phyloP scores from a whole-genome alignment of 2,113 vertebrate genomes.

The Limanda limanda region DNA sequence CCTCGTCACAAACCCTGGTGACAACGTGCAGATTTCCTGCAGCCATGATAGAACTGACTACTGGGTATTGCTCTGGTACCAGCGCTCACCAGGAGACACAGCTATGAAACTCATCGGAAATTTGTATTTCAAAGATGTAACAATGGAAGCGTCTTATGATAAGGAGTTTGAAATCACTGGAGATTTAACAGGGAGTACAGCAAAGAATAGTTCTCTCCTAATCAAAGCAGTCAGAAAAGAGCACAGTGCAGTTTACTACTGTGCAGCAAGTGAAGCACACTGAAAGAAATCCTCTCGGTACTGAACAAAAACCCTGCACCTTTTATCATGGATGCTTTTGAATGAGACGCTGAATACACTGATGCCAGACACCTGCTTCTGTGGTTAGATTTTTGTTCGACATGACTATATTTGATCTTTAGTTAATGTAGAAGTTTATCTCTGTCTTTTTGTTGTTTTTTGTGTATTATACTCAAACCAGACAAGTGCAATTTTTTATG shows the following conservation, averaged over 20 bases:
- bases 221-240: too few species aligned
- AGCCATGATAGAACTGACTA: too few species aligned
- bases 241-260: conserved; percentile 65
- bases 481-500: neutral
- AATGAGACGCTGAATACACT: neutral
- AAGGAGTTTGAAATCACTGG: too few species aligned
- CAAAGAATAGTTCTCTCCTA: too few species aligned
- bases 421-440: neutral
- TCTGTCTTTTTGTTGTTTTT: neutral
- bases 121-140: too few species aligned
- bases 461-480: neutral
- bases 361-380: neutral
- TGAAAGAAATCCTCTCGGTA: neutral
- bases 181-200: too few species aligned
- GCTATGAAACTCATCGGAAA: too few species aligned
- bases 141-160: too few species aligned
- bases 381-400: neutral
- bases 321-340: neutral
- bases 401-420: neutral
- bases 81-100: too few species aligned
- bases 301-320: conserved; percentile 37
- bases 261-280: conserved; percentile 65
- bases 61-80: too few species aligned
- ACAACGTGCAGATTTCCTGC: too few species aligned
- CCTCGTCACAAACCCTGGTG: too few species aligned